phyloP scores from a whole-genome alignment of 2,113 vertebrate species.

The Grammomys dolichurus region DNA sequence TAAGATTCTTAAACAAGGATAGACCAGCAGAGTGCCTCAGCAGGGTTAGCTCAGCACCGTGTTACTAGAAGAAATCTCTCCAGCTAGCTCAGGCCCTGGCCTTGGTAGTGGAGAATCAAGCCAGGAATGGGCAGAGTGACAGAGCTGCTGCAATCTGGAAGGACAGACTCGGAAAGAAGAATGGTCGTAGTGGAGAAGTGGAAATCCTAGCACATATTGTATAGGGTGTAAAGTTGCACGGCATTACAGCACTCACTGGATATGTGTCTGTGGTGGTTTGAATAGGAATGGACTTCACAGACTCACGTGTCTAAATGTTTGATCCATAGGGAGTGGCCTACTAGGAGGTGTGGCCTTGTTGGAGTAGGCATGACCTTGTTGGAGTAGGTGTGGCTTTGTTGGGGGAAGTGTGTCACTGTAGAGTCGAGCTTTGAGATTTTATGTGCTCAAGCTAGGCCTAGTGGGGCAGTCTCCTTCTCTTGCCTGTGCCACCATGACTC shows the following conservation, averaged over 20 bases:
- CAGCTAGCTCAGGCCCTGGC: not conserved
- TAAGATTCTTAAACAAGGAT: not conserved
- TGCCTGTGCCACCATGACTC: not conserved
- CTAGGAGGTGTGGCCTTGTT: not conserved
- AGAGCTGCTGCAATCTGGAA: not conserved
- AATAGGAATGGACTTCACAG: not conserved
- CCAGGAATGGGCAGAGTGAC: not conserved
- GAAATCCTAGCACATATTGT: too few species aligned
- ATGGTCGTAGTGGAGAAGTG: not conserved
- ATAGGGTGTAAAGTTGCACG: not conserved
- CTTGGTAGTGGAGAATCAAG: not conserved
- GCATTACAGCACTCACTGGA: not conserved
- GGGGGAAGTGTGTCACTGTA: not conserved
- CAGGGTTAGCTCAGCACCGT: rapidly evolving
- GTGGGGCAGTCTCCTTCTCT: not conserved
- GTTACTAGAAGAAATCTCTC: not conserved
- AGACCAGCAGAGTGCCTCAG: not conserved
- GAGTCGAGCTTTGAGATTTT: not conserved
- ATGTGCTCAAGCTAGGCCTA: not conserved
- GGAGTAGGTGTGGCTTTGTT: not conserved
- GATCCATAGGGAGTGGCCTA: not conserved
- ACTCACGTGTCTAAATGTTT: not conserved
- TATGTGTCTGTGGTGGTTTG: not conserved
- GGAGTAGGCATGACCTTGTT: not conserved
- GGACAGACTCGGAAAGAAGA: not conserved